These are phyloP conservation scores for Montipora cactus DNA, from an alignment of 64 coral and sea anemone species.

Conservation along the genomic window DNA sequence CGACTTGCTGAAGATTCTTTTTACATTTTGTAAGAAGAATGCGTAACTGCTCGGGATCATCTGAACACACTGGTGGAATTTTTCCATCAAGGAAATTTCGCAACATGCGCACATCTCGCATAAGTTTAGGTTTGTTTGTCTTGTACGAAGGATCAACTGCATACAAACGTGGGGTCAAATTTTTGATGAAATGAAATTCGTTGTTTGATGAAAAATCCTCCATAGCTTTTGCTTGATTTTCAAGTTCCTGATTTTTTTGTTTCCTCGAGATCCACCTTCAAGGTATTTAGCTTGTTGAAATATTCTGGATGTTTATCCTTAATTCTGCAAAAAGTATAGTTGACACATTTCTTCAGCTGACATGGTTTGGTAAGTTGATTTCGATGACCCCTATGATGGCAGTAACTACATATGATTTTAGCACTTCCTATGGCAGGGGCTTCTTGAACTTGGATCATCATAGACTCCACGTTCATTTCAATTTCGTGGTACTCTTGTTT, in stretches of 20 bases:
- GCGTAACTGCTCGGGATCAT: conserved; percentile 19
- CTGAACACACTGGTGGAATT: conserved; percentile 24
- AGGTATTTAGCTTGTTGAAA: conserved; percentile 25
- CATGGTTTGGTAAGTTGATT: background rate
- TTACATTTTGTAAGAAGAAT: no score
- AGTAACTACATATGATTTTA: background rate
- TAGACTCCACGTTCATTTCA: no score
- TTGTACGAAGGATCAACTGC: conserved; percentile 12
- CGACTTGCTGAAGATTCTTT: no score
- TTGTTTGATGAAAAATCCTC: conserved; percentile 37
- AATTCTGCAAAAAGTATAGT: background rate
- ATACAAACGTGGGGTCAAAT: conserved; percentile 35
- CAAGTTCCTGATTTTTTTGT: background rate
- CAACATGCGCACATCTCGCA: conserved; percentile 39
- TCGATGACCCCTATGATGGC: background rate
- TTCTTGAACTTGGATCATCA: no score
- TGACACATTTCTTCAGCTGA: background rate
- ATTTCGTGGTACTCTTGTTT: no score
- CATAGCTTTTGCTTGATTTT: conserved; percentile 10
- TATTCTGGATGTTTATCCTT: conserved; percentile 40
- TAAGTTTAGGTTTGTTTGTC: conserved; percentile 45
- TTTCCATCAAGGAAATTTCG: conserved; percentile 27
- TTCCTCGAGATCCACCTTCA: background rate
- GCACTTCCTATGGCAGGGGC: no score
- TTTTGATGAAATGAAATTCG: conserved; percentile 51